Base-by-base conservation (phyloP, 2,797 vertebrate species). In the Neosilurus mollespiculum region DNA sequence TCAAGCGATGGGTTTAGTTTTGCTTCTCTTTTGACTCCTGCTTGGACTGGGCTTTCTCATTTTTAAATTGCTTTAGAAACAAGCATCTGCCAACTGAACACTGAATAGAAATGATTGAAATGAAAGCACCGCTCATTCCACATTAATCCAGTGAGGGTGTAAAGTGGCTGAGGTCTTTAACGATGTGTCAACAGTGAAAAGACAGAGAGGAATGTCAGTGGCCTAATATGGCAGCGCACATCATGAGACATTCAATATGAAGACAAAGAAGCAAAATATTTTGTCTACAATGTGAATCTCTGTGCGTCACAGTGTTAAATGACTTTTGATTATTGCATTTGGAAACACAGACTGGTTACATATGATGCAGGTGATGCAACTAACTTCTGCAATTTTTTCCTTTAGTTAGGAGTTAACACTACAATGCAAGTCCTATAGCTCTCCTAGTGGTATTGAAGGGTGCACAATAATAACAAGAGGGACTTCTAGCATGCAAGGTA, bases 1-100 rank as follows among this genome's bases (percentile, higher is more conserved):
- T 71, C 69, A 53, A 15, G 4, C 14, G 6, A 14, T 15, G n/a
- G 53, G 12, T 72, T 72, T 72, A 53, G 14, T 26, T 72, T 72
- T 72, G 49, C 53, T 72, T 72, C 12, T 71, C 69, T 24, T 70
- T 70, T 43, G 43, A 43, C 70, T 26, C 70, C 49, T 53, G 49
- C 70, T 15, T 9, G n/a, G 7, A 18, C 26, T 0, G 11, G 15
- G 49, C 37, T 53, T 22, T 26, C 4, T 49, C n/a, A 16, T 24
- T 53, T 26, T 6, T 53, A 72, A 71, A 72, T 72, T 30, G 1
- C n/a, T 72, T 18, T 53, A 49, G 2, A 72, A 24, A 26, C 49
- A 54, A 16, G 11, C 11, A 51, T 51, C 43, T 71, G 43, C 22
- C 43, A 51, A 9, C 6, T 15, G 49, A 72, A 53, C n/a, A 34